Base-by-base conservation (phyloP, 2,888 invertebrate genomes). In the Phortica magna region DNA sequence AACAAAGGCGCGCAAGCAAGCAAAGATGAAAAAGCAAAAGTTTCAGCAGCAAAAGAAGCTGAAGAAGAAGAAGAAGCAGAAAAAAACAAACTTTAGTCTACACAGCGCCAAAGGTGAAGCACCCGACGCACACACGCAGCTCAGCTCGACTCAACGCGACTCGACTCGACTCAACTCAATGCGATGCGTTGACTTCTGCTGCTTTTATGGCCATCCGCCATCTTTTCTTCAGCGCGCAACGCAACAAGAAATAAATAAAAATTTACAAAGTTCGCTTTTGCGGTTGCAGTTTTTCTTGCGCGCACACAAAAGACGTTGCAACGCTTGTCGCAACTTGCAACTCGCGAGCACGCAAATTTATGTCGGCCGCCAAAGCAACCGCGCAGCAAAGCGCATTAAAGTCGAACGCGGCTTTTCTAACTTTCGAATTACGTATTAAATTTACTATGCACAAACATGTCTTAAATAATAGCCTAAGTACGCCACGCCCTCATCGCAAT, bases 211-310 rank as follows among this genome's bases (percentile, higher is more conserved):
- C 48, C 48, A 7, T 7, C 14, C 48, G 48, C 48, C 14, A 31
- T 48, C 14, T 48, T 48, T 48, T 12, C 48, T 48, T 9, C 48
- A 48, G 48, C 3, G 48, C 14, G 48, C 14, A 48, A 48, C 10
- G 48, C 48, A 14, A 14, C 31, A 31, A 31, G 48, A 12, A 48
- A 48, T 48, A 48, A 48, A 48, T 48, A 48, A 48, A 48, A 48
- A 48, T 48, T 48, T 48, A 59, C 59, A n/a, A 59, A 59, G 67
- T 31, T 22, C 31, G 12, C 17, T 64, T 64, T 64, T 22, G 64
- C 64, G 10, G 64, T 12, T 64, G 67, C 31, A 67, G 39, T 39
- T 42, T 39, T 41, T 31, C 67, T 42, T 41, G 19, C n/a, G 39
- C 17, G 59, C 19, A 59, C 17, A 17, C 19, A 59, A 17, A 59